Conservation (phyloP, 2,113 vertebrate genomes). For the Ceyx cyanopectus region DNA sequence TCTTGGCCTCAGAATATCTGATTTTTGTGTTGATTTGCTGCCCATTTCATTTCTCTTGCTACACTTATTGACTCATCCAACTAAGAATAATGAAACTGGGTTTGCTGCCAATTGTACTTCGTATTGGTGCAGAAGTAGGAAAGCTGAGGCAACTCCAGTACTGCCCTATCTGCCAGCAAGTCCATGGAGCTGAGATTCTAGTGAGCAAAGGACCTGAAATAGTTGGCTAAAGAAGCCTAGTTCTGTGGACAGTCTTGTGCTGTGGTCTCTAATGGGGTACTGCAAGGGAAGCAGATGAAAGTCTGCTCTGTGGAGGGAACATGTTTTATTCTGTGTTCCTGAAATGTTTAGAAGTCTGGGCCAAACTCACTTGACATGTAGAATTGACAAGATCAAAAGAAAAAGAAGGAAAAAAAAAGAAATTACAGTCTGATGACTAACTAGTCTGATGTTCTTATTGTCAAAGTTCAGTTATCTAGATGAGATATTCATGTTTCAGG, state of each 20-base stretch:
- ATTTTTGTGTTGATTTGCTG: constrained; percentile 31
- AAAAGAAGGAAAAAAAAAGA: not conserved
- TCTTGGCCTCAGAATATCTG: constrained; percentile 13
- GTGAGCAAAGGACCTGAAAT: not conserved
- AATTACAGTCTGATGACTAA: not conserved
- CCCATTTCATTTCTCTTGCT: constrained; percentile 35
- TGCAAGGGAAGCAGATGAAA: not conserved
- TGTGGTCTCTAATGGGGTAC: not conserved
- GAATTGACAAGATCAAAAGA: constrained; percentile 33
- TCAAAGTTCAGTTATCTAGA: constrained; percentile 25
- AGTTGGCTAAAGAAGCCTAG: not conserved
- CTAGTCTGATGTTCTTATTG: constrained; percentile 13
- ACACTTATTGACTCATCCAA: constrained; percentile 37
- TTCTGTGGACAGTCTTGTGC: not conserved
- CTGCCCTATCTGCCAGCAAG: constrained; percentile 5
- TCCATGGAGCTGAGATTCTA: not conserved
- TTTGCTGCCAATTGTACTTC: not conserved
- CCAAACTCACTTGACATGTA: constrained; percentile 39
- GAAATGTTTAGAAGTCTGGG: constrained; percentile 20
- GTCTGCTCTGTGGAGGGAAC: not conserved
- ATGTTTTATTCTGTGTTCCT: not conserved
- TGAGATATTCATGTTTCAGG: not conserved
- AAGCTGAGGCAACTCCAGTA: constrained; percentile 1
- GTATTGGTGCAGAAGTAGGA: not conserved
- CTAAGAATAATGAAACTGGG: constrained; percentile 23